A percentile compares a stretch with the other conserved stretches of the same genome.
Evolutionary conservation across 2,797 vertebrate genomes (phyloP).

Genomic region (Pseudochromis fuscus): DNA sequence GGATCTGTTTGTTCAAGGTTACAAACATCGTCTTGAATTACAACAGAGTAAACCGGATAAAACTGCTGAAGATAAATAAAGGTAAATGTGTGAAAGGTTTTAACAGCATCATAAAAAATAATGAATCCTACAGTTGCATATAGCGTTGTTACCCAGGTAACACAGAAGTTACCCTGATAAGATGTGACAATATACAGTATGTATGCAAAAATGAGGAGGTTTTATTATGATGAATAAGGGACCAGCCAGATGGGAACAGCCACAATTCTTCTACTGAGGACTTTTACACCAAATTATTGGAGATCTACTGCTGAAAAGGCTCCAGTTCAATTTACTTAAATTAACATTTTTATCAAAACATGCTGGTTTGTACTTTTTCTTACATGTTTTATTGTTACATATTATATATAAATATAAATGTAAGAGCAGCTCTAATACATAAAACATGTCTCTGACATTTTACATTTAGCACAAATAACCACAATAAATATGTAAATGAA

Average conservation of each 20-base stretch:
- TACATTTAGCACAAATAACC: no score
- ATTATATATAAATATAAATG: background rate
- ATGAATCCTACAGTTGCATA: no score
- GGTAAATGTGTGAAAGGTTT: background rate
- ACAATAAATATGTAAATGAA: no score
- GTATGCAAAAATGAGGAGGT: background rate
- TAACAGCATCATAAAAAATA: background rate
- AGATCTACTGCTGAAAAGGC: background rate
- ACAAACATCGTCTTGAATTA: background rate
- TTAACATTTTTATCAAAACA: background rate
- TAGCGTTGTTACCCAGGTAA: no score
- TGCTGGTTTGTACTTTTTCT: background rate
- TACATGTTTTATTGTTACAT: no score
- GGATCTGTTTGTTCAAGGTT: background rate
- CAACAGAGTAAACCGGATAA: background rate
- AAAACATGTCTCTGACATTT: background rate
- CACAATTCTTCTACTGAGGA: background rate
- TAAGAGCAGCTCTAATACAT: background rate
- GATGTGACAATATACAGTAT: background rate
- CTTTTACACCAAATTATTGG: background rate
- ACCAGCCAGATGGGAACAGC: background rate
- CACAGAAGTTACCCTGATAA: background rate
- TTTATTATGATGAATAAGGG: background rate
- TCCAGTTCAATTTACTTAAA: background rate
- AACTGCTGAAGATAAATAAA: background rate